Evolutionary conservation across 1,140 invertebrate genomes (phyloP), one percentile per base, ranked within the genome.

Genomic region (Drosophila neocordata): DNA sequence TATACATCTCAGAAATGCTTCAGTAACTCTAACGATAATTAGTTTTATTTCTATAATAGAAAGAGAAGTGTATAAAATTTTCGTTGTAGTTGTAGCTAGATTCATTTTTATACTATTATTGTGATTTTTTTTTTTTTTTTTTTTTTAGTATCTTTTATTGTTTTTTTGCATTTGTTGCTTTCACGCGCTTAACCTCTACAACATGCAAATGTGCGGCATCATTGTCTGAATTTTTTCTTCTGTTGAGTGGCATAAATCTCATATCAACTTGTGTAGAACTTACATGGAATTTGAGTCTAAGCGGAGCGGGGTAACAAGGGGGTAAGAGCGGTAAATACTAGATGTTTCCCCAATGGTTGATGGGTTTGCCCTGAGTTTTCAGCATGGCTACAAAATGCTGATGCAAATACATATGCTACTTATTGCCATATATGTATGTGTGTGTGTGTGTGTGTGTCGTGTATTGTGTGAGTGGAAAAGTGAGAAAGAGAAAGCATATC

Each of bases 161-260:
- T 22, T 18, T 4, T 27, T 38, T 62, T 34, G 51, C 34, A 31
- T 20, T 24, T 41, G 18, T 56, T 44, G 69, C 56, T 52, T 37
- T 59, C 57, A 38, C 35, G 65, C 68, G 57, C 65, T 63, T 22
- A 66, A 60, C 74, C 60, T 68, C 57, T 15, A 56, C 41, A 37
- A 55, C 58, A 84, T 77, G 60, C 73, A 80, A 84, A 80, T 85
- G 61, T 55, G 34, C 24, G 12, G 58, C 24, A 41, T 51, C 27
- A 84, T 84, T 84, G 80, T 84, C 58, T 63, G 64, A 22, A 9
- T 69, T 60, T 65, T 79, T 74, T 78, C 66, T 66, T 68, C 59
- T 41, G 66, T 65, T 73, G 65, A 87, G 67, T 69, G 78, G 67
- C 70, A 82, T 77, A 87, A 82, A 82, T 87, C 83, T 79, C 56